Conservation (phyloP, 2,113 vertebrate genomes). For the Emydocephalus ijimae region DNA sequence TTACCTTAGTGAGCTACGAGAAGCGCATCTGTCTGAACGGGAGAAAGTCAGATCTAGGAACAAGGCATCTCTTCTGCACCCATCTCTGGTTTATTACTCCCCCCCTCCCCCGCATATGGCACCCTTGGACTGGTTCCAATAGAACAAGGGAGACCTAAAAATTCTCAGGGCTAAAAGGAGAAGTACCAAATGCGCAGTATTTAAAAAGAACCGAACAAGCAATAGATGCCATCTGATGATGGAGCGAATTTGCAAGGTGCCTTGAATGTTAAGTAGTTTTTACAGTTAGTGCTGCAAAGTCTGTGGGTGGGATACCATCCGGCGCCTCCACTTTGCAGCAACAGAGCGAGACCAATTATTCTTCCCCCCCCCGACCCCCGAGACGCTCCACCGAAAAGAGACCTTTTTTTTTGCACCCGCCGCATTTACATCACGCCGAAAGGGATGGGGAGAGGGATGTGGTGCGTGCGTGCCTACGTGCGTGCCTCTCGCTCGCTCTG, state of each 20-base stretch:
- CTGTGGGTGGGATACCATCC: not conserved
- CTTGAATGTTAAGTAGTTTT: not conserved
- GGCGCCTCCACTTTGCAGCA: constrained; percentile 9
- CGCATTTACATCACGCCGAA: not conserved
- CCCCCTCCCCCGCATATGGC: too few species aligned
- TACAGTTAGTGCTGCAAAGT: not conserved
- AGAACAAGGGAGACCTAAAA: not conserved
- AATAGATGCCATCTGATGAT: not conserved
- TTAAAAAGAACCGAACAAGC: not conserved
- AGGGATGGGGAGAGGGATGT: not conserved
- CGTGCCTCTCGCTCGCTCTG: not conserved
- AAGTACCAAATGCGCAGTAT: not conserved
- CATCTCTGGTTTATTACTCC: not conserved
- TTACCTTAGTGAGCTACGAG: not conserved
- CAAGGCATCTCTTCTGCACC: not conserved
- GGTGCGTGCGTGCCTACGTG: not conserved
- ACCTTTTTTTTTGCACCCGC: constrained; percentile 4
- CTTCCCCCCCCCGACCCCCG: too few species aligned
- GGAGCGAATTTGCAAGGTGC: not conserved
- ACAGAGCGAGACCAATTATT: not conserved
- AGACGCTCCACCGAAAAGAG: not conserved
- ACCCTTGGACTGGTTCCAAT: not conserved
- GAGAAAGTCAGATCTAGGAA: not conserved
- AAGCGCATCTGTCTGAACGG: not conserved
- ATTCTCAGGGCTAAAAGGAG: not conserved